Conservation (phyloP, 30 jellyfish, hydroid and myxozoan species). For the Clytia hemisphaerica region DNA sequence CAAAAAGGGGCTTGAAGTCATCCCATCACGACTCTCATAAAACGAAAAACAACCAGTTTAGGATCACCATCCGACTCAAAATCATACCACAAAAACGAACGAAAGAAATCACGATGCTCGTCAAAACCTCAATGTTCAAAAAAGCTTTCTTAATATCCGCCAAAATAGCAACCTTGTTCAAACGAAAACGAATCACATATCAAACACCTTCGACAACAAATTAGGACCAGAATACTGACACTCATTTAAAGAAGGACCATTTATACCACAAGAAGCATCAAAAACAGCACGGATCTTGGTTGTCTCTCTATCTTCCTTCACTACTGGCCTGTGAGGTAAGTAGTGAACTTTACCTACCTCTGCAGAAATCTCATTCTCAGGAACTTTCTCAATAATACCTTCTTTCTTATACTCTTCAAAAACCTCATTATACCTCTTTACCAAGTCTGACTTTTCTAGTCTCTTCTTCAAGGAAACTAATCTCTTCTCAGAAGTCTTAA, state of each 20-base stretch:
- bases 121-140: no score
- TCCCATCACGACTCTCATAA: neutral
- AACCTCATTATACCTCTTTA: neutral
- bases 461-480: neutral
- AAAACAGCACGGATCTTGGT: conserved; percentile 4
- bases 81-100: no score
- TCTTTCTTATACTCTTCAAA: conserved; percentile 4
- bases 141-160: no score
- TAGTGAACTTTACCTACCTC: neutral
- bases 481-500: neutral
- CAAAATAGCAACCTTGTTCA: no score
- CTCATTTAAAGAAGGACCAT: no score
- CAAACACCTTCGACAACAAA: no score
- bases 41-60: neutral
- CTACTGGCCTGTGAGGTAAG: conserved; percentile 8
- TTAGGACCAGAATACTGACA: no score
- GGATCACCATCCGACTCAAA: neutral
- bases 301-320: conserved; percentile 2
- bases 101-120: no score
- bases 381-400: neutral
- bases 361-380: neutral
- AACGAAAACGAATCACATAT: no score
- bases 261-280: conserved; percentile 9
- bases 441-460: neutral
- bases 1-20: no score